phyloP scores from a whole-genome alignment of 2,888 invertebrate species.

The Cryptocephalus primarius region DNA sequence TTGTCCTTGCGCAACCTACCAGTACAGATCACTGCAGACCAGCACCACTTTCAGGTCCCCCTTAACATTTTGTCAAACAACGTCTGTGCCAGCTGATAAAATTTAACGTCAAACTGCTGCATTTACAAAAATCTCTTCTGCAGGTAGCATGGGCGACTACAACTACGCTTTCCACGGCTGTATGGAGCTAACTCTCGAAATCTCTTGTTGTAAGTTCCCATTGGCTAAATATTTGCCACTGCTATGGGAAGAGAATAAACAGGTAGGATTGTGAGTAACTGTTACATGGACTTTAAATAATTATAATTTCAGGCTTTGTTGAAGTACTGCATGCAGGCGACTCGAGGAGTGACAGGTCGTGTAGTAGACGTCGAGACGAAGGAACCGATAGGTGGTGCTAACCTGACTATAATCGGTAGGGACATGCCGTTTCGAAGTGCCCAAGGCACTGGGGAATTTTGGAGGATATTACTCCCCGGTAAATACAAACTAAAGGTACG shows the following conservation, averaged over 20 bases:
- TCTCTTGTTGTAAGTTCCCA: slow-evolving; percentile 60
- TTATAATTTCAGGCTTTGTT: slow-evolving; percentile 39
- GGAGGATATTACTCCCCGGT: slow-evolving; percentile 53
- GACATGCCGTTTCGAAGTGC: slow-evolving; percentile 46
- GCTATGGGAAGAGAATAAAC: slow-evolving; percentile 50
- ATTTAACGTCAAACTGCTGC: no score
- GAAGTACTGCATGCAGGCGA: slow-evolving; percentile 44
- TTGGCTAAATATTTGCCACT: slow-evolving; percentile 35
- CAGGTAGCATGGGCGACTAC: slow-evolving; percentile 50
- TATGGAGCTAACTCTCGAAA: slow-evolving; percentile 55
- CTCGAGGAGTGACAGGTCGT: slow-evolving; percentile 49
- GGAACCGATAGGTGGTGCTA: slow-evolving; percentile 40
- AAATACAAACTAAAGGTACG: slow-evolving; percentile 43
- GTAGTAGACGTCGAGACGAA: slow-evolving; percentile 39
- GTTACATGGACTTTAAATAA: neutral
- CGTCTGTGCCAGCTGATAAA: no score
- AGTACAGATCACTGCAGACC: no score
- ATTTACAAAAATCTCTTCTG: no score
- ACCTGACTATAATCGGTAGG: slow-evolving; percentile 42
- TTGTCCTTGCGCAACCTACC: no score
- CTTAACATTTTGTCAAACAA: no score
- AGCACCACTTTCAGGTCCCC: no score
- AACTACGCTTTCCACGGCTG: slow-evolving; percentile 54
- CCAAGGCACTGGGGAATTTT: slow-evolving; percentile 50
- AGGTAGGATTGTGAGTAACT: slow-evolving; percentile 25